phyloP scores from a whole-genome alignment of 2,797 vertebrate species.

The Scolopax rusticola region DNA sequence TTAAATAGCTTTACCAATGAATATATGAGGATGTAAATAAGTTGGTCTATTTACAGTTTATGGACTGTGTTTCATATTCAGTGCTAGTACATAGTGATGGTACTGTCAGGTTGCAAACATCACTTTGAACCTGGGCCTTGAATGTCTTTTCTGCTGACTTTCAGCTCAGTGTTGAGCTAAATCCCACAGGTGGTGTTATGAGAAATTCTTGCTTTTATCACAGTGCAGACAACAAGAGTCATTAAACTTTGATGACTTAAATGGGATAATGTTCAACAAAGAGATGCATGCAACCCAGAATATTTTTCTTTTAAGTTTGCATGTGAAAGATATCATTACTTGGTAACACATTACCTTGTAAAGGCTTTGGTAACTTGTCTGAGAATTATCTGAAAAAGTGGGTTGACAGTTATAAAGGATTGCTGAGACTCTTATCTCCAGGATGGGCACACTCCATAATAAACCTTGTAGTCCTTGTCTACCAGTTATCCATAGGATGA shows the following conservation, averaged over 20 bases:
- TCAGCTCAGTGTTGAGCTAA: background rate
- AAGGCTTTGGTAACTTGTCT: background rate
- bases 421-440: background rate
- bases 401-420: background rate
- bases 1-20: background rate
- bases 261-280: conserved; percentile 48
- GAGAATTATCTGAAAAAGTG: background rate
- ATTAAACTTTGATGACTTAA: conserved; percentile 64
- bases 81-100: background rate
- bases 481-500: background rate
- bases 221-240: conserved; percentile 23
- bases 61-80: background rate
- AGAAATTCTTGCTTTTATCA: conserved; percentile 49
- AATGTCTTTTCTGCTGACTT: conserved; percentile 17
- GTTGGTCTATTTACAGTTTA: background rate
- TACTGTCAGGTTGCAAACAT: background rate
- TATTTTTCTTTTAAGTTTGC: conserved; percentile 13
- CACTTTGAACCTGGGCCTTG: conserved; percentile 28
- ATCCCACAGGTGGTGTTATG: conserved; percentile 27
- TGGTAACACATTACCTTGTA: background rate
- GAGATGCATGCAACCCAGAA: background rate
- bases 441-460: background rate
- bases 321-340: background rate
- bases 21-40: background rate
- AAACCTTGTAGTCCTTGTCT: background rate